Base-by-base conservation (phyloP, 2,888 invertebrate species). In the Melanophora roralis region DNA sequence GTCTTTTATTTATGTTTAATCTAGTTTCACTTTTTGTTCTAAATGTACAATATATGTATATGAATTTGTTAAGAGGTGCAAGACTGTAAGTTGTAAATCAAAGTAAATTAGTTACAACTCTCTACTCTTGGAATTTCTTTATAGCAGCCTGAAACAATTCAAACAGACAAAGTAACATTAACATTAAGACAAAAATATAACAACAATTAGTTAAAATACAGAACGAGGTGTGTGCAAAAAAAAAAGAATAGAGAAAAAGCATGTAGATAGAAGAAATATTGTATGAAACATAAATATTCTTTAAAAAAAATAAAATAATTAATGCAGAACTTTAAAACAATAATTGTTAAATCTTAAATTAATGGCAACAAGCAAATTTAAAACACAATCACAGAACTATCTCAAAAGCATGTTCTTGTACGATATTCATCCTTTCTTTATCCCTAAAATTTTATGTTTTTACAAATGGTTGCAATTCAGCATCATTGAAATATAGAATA, bases 51-150 rank as follows among this genome's bases (percentile, higher is more conserved):
- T 53, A 32, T 27, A 1, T 27, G 19, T 1, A 0, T 16, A 9
- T 45, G 32, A 34, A 3, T 19, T 40, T 47, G 11, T 60, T 7
- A 49, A 32, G 40, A 19, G 55, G 64, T 57, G 59, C 34, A 27
- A 74, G 49, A 67, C 49, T 79, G 43, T 45, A 65, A 67, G 47
- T 32, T 73, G 34, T 68, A 72, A 60, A 65, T 75, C 79, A 71
- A 75, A 75, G 79, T 75, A 79, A 79, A 75, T 79, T 71, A 65
- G 69, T 71, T 67, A 67, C 78, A 77, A 67, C 67, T 78, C 68
- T 78, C 68, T 59, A 38, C 51, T 67, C 55, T 36, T 60, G 64
- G 34, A 23, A 51, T 64, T 21, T 38, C 19, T 0, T 27, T 14
- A 34, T 32, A 62, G 11, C 23, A 23, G 5, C 27, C 27, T 11